Conservation (phyloP, 2,797 vertebrate genomes). For the Xenopus petersii region DNA sequence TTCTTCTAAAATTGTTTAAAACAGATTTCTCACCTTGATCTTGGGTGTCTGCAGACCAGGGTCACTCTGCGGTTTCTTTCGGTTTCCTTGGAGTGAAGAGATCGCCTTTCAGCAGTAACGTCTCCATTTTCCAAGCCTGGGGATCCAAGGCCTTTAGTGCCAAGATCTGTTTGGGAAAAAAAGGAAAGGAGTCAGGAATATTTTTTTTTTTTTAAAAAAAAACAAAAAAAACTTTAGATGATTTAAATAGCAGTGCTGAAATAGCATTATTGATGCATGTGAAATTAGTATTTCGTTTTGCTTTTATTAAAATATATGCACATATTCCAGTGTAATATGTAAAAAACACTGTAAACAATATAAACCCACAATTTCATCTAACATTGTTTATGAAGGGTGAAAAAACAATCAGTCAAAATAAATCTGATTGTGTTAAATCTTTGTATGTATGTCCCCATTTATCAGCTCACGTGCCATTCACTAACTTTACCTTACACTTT, state of each 20-base stretch:
- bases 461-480: background rate
- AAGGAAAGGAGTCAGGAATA: background rate
- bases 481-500: conserved; percentile 3
- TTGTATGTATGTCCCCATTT: background rate
- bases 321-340: no score
- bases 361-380: no score
- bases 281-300: background rate
- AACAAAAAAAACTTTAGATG: background rate
- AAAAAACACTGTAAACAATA: no score
- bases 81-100: conserved; percentile 28
- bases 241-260: background rate
- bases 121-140: conserved; percentile 45
- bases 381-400: no score
- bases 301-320: no score
- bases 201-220: background rate
- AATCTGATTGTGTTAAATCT: no score
- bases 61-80: conserved; percentile 43
- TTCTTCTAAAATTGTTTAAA: background rate
- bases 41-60: conserved; percentile 41
- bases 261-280: background rate
- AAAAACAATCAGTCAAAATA: no score
- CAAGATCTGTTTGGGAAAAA: conserved; percentile 29
- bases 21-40: conserved; percentile 25
- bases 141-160: conserved; percentile 30
- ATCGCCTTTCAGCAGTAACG: conserved; percentile 29